Conservation (phyloP, 2,113 vertebrate genomes). For the Heptranchias perlo region DNA sequence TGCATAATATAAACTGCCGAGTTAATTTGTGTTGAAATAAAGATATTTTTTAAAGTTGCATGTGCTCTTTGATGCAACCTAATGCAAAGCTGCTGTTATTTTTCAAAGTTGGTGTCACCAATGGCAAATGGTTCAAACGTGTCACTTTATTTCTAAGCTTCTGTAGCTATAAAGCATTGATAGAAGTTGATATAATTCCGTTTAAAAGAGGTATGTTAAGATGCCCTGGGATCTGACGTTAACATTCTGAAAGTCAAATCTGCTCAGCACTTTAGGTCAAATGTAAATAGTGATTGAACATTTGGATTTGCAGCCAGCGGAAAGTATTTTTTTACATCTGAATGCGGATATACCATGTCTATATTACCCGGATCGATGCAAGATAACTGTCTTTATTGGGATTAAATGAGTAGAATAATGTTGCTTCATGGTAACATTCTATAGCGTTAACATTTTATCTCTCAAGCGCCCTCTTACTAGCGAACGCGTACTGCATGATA, state of each 20-base stretch:
- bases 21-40: neutral
- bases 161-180: neutral
- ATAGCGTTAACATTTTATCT: neutral
- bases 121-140: neutral
- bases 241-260: neutral
- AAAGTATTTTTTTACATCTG: too few species aligned
- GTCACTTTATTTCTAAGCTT: neutral
- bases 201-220: neutral
- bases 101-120: neutral
- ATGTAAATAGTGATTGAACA: neutral
- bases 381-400: neutral
- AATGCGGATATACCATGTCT: neutral
- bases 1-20: neutral
- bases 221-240: neutral
- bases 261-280: neutral
- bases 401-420: neutral
- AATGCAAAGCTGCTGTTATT: neutral
- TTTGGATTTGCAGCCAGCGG: neutral
- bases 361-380: neutral
- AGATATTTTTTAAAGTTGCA: neutral
- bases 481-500: neutral
- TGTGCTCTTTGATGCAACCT: too few species aligned
- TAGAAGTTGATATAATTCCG: neutral
- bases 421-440: neutral
- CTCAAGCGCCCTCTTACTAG: constrained; percentile 19